Base-by-base conservation (phyloP, 2,113 vertebrate genomes). In the Antechinus flavipes region DNA sequence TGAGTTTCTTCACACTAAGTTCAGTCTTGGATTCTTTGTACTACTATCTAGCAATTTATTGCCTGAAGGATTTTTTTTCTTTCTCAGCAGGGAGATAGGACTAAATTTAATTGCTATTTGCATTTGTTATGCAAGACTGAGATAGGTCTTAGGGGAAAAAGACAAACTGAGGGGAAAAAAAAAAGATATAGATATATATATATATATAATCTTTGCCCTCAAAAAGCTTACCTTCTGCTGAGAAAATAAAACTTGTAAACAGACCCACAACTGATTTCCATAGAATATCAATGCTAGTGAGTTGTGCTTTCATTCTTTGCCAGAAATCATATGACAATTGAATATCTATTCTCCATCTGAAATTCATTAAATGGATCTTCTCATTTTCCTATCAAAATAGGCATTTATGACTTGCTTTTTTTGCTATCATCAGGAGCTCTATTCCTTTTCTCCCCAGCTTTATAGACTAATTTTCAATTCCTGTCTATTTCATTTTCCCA, bases 41-140 rank as follows among this genome's bases (percentile, higher is more conserved):
- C 90, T 47, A 90, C 89, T 91, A 91, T 90, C n/a, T 90, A 94
- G 89, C 30, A 95, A 89, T 89, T 95, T 95, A 91, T 84, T 42
- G 58, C 76, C 46, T 89, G 9, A 55, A 76, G 90, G 54, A 68
- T 4, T 92, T 54, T 95, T 95, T 56, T 89, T 14, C 3, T 10
- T 25, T 91, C 30, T 50, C 49, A 68, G 24, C 89, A 6, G 3
- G 26, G 27, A 93, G 52, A 50, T 30, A 47, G 23, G 16, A 26
- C 91, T 12, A 93, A 93, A n/a, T 46, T n/a, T 84, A 84, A 42
- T 42, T 84, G 6, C 16, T 42, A 42, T 19, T 8, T 42, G n/a
- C 30, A 84, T 42, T 84, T 84, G 7, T 42, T 42, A 42, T 84
- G 19, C 19, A 42, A 84, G n/a, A 84, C n/a, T 84, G 35, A 23